These are phyloP conservation scores for Calliphora vicina DNA, from an alignment of 1,140 invertebrate species.

Conservation along the genomic window DNA sequence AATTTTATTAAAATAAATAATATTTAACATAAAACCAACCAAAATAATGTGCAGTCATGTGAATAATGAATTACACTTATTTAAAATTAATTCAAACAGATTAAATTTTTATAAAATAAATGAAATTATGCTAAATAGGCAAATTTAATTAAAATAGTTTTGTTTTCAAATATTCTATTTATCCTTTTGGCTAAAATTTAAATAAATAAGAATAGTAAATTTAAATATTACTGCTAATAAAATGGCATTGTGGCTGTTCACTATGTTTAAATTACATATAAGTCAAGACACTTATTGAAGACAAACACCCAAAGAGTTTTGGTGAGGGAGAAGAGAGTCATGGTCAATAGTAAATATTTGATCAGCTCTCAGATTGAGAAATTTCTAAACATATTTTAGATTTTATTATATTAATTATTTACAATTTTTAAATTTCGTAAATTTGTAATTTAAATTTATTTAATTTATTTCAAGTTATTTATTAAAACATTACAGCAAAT, in stretches of 20 bases:
- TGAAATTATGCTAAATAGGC: neutral
- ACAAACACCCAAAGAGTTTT: too few species aligned
- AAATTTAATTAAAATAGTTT: conserved; percentile 13
- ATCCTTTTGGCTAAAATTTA: neutral
- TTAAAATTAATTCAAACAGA: neutral
- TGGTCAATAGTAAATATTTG: too few species aligned
- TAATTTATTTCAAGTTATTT: neutral
- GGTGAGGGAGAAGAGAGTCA: too few species aligned
- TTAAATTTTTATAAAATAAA: neutral
- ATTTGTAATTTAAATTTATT: neutral
- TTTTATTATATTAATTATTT: too few species aligned
- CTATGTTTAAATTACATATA: too few species aligned
- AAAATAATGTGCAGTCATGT: neutral
- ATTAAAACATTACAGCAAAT: too few species aligned
- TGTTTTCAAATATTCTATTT: too few species aligned
- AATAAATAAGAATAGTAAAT: neutral
- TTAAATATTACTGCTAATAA: too few species aligned
- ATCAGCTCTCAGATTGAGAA: too few species aligned
- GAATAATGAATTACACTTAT: neutral
- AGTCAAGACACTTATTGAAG: too few species aligned
- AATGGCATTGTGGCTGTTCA: too few species aligned
- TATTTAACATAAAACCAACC: neutral
- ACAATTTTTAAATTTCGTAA: neutral
- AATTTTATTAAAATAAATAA: neutral
- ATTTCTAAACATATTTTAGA: too few species aligned